These are phyloP conservation scores for Ennomos quercinarius DNA, from an alignment of 2,888 invertebrate genomes.

Conservation along the genomic window DNA sequence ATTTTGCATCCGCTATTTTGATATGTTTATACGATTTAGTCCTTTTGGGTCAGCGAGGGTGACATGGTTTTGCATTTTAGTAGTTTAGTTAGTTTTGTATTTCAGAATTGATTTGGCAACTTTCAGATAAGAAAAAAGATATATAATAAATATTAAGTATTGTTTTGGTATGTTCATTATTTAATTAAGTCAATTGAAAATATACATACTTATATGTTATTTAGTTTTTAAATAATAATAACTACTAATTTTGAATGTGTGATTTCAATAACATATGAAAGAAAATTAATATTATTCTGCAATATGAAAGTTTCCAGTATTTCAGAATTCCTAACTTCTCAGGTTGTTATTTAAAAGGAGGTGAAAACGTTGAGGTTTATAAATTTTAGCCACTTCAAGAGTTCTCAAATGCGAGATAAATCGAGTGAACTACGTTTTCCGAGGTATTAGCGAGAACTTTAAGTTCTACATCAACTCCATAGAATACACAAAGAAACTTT, in stretches of 20 bases:
- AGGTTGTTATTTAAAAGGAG: background rate
- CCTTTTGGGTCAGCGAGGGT: constrained; percentile 35
- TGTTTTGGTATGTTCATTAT: too few relatives aligned
- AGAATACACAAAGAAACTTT: constrained; percentile 19
- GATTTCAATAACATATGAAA: too few relatives aligned
- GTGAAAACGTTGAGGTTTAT: constrained; percentile 3
- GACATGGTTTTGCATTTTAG: constrained; percentile 15
- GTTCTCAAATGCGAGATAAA: constrained; percentile 13
- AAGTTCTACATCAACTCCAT: constrained; percentile 26
- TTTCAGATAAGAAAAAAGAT: background rate
- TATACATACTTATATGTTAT: too few relatives aligned
- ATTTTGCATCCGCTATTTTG: constrained; percentile 73
- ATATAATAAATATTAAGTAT: too few relatives aligned
- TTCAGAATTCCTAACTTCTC: too few relatives aligned
- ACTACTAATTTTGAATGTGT: too few relatives aligned
- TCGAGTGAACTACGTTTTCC: constrained; percentile 17
- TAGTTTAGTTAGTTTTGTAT: constrained; percentile 5
- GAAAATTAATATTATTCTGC: background rate
- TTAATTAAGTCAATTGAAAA: too few relatives aligned
- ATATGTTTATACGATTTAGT: constrained; percentile 46
- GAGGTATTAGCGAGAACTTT: constrained; percentile 15
- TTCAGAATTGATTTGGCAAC: background rate
- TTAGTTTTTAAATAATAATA: too few relatives aligned
- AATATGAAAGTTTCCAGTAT: too few relatives aligned
- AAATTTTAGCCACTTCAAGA: constrained; percentile 13